These are phyloP conservation scores for Peromyscus attwateri DNA, from an alignment of 2,797 vertebrate genomes.

Conservation along the genomic window DNA sequence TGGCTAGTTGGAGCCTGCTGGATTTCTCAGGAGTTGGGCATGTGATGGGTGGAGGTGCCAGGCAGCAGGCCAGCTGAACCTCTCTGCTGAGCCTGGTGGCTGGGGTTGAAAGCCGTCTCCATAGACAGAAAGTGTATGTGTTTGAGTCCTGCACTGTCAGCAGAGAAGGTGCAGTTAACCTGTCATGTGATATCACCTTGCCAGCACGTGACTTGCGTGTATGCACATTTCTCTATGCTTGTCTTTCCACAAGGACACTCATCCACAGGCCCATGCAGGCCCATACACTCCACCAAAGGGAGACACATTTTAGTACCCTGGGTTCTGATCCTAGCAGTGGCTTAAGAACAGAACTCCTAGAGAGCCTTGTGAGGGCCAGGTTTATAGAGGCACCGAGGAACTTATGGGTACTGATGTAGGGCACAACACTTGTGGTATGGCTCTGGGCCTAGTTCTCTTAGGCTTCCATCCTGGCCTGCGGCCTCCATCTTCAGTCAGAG, in stretches of 20 bases:
- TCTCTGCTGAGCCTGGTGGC: background rate
- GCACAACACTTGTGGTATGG: background rate
- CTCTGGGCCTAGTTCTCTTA: background rate
- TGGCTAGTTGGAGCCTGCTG: constrained; percentile 36
- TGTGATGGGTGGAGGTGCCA: background rate
- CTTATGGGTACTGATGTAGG: background rate
- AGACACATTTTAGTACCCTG: background rate
- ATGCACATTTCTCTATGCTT: background rate
- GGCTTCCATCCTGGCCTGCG: background rate
- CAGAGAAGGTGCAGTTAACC: background rate
- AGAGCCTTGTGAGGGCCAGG: background rate
- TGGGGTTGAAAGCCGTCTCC: background rate
- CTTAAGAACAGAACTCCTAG: background rate
- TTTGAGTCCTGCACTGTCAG: background rate
- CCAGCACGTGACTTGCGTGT: background rate
- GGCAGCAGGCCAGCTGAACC: background rate
- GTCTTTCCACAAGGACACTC: background rate
- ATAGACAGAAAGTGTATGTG: background rate
- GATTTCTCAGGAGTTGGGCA: background rate
- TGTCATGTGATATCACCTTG: background rate
- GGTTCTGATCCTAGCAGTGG: background rate
- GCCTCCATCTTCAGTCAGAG: background rate
- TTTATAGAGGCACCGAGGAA: background rate
- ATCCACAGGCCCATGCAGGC: background rate
- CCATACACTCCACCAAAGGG: background rate